These are phyloP conservation scores for Zophobas atratus DNA, from an alignment of 1,140 invertebrate genomes.

Conservation along the genomic window DNA sequence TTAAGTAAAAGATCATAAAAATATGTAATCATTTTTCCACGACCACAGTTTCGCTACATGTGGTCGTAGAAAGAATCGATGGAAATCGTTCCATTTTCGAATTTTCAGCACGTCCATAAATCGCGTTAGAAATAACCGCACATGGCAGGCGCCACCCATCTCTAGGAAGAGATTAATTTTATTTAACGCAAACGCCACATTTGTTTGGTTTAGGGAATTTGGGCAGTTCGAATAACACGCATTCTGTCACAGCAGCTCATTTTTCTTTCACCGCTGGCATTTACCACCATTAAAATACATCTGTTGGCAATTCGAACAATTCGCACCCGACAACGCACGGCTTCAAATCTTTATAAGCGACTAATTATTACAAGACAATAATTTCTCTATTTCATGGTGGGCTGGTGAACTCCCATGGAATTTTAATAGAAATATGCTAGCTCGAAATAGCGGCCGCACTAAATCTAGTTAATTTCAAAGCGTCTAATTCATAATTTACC, in stretches of 20 bases:
- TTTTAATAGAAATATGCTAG: slow-evolving; percentile 10
- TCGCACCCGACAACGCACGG: slow-evolving; percentile 11
- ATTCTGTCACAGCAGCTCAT: slow-evolving; percentile 20
- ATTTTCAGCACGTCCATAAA: neutral
- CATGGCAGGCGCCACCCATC: neutral
- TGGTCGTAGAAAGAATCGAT: too few relatives aligned
- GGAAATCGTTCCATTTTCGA: too few relatives aligned
- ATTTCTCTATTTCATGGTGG: slow-evolving; percentile 5
- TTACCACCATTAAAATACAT: slow-evolving; percentile 25
- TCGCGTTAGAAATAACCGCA: neutral
- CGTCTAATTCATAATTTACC: slow-evolving; percentile 26
- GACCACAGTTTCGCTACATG: too few relatives aligned
- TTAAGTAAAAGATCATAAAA: too few relatives aligned
- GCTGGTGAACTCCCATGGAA: neutral
- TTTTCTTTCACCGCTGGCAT: slow-evolving; percentile 23
- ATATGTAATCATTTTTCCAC: too few relatives aligned
- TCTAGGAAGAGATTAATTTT: slow-evolving; percentile 7
- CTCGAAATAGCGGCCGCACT: neutral
- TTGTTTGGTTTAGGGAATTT: slow-evolving; percentile 4
- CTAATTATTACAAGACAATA: neutral
- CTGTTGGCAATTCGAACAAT: slow-evolving; percentile 31
- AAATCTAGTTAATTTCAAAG: slow-evolving; percentile 27
- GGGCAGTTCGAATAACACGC: slow-evolving; percentile 12
- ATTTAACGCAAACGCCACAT: slow-evolving; percentile 1
- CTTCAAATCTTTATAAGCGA: neutral